Evolutionary conservation across 1,140 invertebrate genomes (phyloP).

Genomic region (Drosophila murphyi): DNA sequence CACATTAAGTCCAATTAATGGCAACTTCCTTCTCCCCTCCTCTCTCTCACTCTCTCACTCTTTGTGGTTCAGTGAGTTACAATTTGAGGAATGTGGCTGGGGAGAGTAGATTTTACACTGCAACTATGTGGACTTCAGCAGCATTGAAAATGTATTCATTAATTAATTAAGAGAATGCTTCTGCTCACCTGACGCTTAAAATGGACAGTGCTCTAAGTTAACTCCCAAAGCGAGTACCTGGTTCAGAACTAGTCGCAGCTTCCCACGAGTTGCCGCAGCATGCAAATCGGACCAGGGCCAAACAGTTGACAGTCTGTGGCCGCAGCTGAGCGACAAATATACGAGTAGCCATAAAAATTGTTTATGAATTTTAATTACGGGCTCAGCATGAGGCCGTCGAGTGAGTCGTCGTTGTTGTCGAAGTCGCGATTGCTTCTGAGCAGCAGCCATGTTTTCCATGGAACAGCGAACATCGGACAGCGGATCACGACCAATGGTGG

Average conservation of each 20-base stretch:
- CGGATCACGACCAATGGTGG: conserved; percentile 52
- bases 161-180: conserved; percentile 18
- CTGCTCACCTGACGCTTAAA: conserved; percentile 46
- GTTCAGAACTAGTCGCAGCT: neutral
- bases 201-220: neutral
- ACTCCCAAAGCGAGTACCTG: neutral
- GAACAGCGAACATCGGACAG: conserved; percentile 3
- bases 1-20: conserved; percentile 68
- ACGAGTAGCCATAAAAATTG: conserved; percentile 74
- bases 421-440: conserved; percentile 32
- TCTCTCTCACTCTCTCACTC: neutral
- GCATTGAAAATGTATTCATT: conserved; percentile 6
- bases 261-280: conserved; percentile 59
- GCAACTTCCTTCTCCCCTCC: conserved; percentile 16
- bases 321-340: conserved; percentile 70
- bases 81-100: conserved; percentile 7
- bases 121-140: neutral
- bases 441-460: conserved; percentile 18
- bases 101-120: neutral
- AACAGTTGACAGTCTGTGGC: conserved; percentile 72
- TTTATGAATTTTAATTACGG: conserved; percentile 80
- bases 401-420: conserved; percentile 30
- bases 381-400: conserved; percentile 66
- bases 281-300: conserved; percentile 65
- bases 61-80: conserved; percentile 46